Evolutionary conservation across 2,797 vertebrate species (phyloP).

Genomic region (Manis javanica): DNA sequence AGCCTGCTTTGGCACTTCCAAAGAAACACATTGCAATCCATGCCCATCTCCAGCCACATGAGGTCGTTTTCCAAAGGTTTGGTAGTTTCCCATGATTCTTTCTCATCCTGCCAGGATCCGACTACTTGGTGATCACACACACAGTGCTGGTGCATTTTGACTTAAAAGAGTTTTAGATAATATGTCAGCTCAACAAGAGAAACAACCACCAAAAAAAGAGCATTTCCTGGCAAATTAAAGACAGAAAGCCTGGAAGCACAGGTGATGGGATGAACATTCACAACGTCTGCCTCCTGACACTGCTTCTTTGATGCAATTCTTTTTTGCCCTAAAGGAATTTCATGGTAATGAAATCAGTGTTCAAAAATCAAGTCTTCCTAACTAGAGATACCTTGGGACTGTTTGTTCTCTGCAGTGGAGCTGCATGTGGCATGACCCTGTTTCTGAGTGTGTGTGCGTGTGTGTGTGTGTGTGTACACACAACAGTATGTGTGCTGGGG

Average conservation of each 20-base stretch:
- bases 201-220: conserved; percentile 46
- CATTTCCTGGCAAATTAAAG: conserved; percentile 85
- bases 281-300: conserved; percentile 76
- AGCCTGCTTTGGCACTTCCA: not conserved
- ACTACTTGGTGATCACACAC: not conserved
- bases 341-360: conserved; percentile 86
- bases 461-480: not conserved
- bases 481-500: not conserved
- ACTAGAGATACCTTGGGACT: conserved; percentile 82
- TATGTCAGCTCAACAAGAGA: conserved; percentile 72
- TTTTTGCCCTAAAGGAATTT: conserved; percentile 85
- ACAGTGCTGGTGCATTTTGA: not conserved
- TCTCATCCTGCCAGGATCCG: conserved; percentile 3
- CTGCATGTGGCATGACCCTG: conserved; percentile 81
- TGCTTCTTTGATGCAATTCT: conserved; percentile 85
- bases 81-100: conserved; percentile 49
- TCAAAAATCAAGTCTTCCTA: conserved; percentile 84
- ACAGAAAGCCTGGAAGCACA: conserved; percentile 81
- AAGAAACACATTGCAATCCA: not conserved
- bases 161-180: conserved; percentile 50
- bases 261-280: conserved; percentile 81
- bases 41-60: not conserved
- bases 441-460: not conserved
- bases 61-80: conserved; percentile 58
- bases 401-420: conserved; percentile 82